Evolutionary conservation across 2,113 vertebrate species (phyloP).

Genomic region (Coptodon rendalli): DNA sequence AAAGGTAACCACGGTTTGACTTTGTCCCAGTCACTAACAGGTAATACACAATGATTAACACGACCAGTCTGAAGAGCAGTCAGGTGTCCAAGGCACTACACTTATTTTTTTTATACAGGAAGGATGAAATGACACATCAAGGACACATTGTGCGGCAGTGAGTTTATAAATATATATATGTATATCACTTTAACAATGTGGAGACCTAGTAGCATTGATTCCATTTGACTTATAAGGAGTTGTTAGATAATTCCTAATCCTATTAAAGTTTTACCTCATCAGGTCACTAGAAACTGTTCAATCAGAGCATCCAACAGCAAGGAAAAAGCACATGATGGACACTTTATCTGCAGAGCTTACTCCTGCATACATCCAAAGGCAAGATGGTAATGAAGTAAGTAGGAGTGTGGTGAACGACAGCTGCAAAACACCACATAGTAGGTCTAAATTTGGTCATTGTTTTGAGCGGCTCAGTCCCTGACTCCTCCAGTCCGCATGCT

Average conservation of each 20-base stretch:
- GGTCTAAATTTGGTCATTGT: neutral
- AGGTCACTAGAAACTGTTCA: neutral
- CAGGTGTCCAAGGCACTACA: constrained; percentile 4
- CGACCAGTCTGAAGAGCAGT: neutral
- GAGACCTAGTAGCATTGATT: neutral
- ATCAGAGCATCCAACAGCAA: neutral
- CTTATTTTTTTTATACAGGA: neutral
- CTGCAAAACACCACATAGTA: neutral
- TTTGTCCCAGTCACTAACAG: constrained; percentile 47
- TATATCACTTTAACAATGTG: neutral
- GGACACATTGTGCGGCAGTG: neutral
- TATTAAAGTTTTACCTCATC: neutral
- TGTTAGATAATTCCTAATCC: neutral
- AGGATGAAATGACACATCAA: neutral
- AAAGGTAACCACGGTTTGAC: constrained; percentile 7
- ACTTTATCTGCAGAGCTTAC: neutral
- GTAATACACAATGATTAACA: constrained; percentile 62
- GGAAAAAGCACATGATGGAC: neutral
- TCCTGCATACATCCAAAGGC: neutral
- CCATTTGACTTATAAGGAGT: neutral
- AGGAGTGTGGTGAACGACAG: neutral
- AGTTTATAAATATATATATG: neutral
- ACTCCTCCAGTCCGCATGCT: neutral
- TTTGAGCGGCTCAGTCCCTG: neutral
- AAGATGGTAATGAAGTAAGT: neutral